Base-by-base conservation (phyloP, 37 sponge, comb jelly and placozoan genomes). In the Crambe crambe region DNA sequence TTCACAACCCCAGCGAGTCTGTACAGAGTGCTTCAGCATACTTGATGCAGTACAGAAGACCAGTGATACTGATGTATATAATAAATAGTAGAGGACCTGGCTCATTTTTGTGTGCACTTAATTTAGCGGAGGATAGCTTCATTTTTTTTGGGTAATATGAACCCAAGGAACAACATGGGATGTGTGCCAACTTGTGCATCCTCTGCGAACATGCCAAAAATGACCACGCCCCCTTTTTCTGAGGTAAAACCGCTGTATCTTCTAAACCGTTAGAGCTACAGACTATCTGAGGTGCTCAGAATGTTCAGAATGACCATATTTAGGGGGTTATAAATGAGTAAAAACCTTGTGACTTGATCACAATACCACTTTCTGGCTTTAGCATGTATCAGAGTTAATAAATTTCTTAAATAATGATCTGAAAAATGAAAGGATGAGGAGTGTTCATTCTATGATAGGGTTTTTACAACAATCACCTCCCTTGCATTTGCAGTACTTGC, bases 391-490 rank as follows among this genome's bases (percentile, higher is more conserved):
- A 18, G 8, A 12, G 21, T 18, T 12, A 58, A 58, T 58, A 58
- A 18, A 4, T 58, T 58, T 58, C 21, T 26, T 3, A 3, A 2
- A 58, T 26, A 3, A 58, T 58, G 8, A 18, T 4, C 8, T 26
- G 59, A 58, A 58, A 58, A 18, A 58, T 58, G 59, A 58, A 26
- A 12, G 8, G 20, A 58, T 58, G 21, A 58, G 59, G 18, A 58
- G 59, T 58, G 59, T 58, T 58, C 59, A 58, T 58, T 58, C 59
- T 18, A 12, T 58, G 59, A 58, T 58, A 58, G 59, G 59, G 59
- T 58, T 58, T 58, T 58, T 58, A 4, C 59, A 58, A 12, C 59
- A 58, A 58, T 12, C 59, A 58, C 59, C 20, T 58, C 59, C 59
- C 59, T 58, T 58, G 59, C 6, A 58, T 12, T 58, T 58, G 59